Base-by-base conservation (phyloP, 2,888 invertebrate genomes). In the Syrista parreyssii region DNA sequence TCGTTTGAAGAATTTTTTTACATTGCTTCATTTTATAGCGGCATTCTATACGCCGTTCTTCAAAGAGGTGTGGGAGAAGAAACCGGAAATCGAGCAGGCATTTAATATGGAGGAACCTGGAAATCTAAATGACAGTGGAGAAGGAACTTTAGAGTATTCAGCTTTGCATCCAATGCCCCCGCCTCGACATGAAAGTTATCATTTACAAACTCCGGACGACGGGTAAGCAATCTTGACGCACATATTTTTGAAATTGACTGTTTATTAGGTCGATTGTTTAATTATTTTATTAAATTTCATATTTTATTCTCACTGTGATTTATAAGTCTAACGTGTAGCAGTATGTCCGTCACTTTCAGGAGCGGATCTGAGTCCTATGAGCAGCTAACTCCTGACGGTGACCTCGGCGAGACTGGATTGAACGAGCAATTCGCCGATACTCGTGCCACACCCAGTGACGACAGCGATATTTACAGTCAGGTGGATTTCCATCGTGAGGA, bases 31-130 rank as follows among this genome's bases (percentile, higher is more conserved):
- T 79, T 81, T 92, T 92, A 0, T 92, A 97, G 97, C 97, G 88
- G 97, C 98, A 40, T 97, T 98, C 92, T 98, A 97, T 92, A 97
- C 97, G 74, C 98, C 98, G 74, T 98, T 98, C 93, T 97, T 98
- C 93, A 97, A 98, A 91, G 98, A 98, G 91, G 98, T 97, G 33
- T 98, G 98, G 98, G 98, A 98, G 91, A 96, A 97, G 86, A 98
- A 98, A 87, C 97, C 97, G 36, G 98, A 98, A 92, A 98, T 98
- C 77, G 98, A 98, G 91, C 96, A 97, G 89, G 96, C 98, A 31
- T 97, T 97, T 92, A 96, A 97, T 83, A 95, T 97, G 94, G 97
- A 97, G 89, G 96, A 96, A 87, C 94, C 93, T 1, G 91, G 91
- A 11, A 92, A 91, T 82, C 90, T 93, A 80, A 93, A 93, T 86